Evolutionary conservation across 2,888 invertebrate genomes (phyloP).

Genomic region (Anthrax anthrax): DNA sequence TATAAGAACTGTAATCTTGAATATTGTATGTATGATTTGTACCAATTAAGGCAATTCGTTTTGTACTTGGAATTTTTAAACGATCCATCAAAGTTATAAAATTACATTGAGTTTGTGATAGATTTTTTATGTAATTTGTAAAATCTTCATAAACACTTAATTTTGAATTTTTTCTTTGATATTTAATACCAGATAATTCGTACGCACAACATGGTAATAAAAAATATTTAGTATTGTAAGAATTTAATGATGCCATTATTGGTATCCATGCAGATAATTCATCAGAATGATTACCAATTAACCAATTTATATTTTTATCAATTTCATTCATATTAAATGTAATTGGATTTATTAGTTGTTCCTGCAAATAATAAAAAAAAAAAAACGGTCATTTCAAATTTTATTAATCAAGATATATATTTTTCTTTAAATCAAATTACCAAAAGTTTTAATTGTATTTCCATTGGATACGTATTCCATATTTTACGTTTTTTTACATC

Average conservation of each 20-base stretch:
- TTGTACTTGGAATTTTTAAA: constrained; percentile 92
- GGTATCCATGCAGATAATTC: constrained; percentile 99
- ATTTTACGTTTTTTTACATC: constrained; percentile 76
- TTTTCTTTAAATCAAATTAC: neutral
- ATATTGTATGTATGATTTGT: constrained; percentile 35
- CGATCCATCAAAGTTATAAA: constrained; percentile 65
- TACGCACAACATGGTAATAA: constrained; percentile 89
- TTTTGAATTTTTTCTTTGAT: constrained; percentile 51
- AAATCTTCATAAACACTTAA: constrained; percentile 68
- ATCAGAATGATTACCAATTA: constrained; percentile 98
- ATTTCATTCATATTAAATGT: constrained; percentile 33
- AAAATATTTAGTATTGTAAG: constrained; percentile 64
- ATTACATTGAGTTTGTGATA: constrained; percentile 52
- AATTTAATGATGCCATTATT: constrained; percentile 70
- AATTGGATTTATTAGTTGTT: constrained; percentile 52
- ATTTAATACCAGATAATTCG: constrained; percentile 79
- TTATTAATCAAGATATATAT: neutral
- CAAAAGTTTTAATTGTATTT: neutral
- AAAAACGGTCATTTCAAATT: neutral
- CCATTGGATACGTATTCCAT: constrained; percentile 62
- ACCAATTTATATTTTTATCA: constrained; percentile 71
- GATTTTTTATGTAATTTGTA: constrained; percentile 45
- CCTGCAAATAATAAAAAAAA: constrained; percentile 35
- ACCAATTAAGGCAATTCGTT: constrained; percentile 67
- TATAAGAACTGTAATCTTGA: constrained; percentile 22